phyloP scores from a whole-genome alignment of 2,888 invertebrate genomes.

The Acrocera orbiculus region DNA sequence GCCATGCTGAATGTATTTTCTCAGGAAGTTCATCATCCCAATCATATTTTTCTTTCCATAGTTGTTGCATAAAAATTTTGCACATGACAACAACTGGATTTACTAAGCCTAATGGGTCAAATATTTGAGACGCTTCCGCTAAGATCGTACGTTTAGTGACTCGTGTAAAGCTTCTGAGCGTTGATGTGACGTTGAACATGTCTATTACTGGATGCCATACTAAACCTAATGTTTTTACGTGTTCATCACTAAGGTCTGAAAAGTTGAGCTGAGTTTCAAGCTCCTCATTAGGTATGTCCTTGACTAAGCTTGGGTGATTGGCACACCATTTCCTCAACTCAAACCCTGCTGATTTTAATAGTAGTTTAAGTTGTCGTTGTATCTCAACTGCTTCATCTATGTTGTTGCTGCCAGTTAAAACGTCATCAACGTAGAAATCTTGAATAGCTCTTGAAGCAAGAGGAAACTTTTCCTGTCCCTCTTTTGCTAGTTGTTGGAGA shows the following conservation, averaged over 20 bases:
- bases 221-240: neutral
- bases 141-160: neutral
- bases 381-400: neutral
- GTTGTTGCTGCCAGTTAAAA: neutral
- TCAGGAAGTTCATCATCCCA: conserved; percentile 5
- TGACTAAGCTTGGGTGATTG: neutral
- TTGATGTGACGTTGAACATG: neutral
- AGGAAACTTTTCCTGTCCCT: neutral
- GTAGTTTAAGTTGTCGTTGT: neutral
- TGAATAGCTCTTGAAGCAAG: neutral
- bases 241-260: neutral
- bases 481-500: neutral
- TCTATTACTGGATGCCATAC: neutral
- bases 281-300: neutral
- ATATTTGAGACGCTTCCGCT: neutral
- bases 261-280: neutral
- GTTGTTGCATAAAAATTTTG: conserved; percentile 7
- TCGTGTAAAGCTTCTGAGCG: neutral
- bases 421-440: conserved; percentile 4
- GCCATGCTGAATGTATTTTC: neutral
- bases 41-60: conserved; percentile 3
- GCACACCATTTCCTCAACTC: conserved; percentile 2
- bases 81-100: conserved; percentile 1
- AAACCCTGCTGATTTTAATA: neutral
- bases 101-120: conserved; percentile 6